A percentile compares a stretch with the other conserved stretches of the same genome.
Conservation (phyloP, 2,888 invertebrate genomes). For the Disparrhopalites patrizii region DNA sequence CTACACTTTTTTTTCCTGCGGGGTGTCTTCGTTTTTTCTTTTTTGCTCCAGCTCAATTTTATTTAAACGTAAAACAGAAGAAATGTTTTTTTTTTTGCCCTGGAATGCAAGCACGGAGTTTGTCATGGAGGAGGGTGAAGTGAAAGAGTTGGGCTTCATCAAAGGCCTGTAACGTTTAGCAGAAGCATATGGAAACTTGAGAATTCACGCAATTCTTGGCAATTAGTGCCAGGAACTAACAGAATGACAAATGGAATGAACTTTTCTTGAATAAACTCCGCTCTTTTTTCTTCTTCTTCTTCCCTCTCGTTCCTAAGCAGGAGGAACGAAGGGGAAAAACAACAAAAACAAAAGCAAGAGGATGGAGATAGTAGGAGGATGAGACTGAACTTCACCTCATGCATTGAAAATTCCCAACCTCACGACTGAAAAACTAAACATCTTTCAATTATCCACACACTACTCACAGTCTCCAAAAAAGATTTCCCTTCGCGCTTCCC, state of each 20-base stretch:
- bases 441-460: constrained; percentile 6
- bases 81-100: no score
- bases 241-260: constrained; percentile 29
- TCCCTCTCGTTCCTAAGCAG: background rate
- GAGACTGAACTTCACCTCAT: background rate
- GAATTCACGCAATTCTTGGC: constrained; percentile 25
- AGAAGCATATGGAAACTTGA: constrained; percentile 15
- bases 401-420: background rate
- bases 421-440: constrained; percentile 3
- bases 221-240: constrained; percentile 23
- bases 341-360: no score
- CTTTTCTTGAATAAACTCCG: constrained; percentile 8
- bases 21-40: no score
- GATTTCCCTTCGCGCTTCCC: no score
- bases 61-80: no score
- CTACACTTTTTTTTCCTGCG: no score
- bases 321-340: background rate
- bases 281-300: constrained; percentile 1
- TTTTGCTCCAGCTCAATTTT: no score
- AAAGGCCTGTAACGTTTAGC: no score
- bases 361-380: background rate
- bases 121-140: no score
- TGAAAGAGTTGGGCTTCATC: no score
- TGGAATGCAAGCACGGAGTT: no score
- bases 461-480: no score